phyloP scores from a whole-genome alignment of 2,113 vertebrate species.

The Sus scrofa region T2T-Sscrofa CM000825.6:23361001-23361500 shows the following conservation, averaged over 20 bases:
- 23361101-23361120: no score
- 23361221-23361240: neutral
- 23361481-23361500: neutral
- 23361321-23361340: neutral
- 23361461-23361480: neutral
- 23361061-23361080: no score
- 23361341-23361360: neutral
- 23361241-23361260: neutral
- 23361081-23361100: no score
- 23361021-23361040: no score
- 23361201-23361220: neutral
- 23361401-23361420: neutral
- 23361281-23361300: neutral
- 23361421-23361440: neutral
- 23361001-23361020: no score
- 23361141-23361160: no score
- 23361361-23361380: neutral
- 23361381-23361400: neutral
- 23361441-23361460: neutral
- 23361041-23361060: no score
- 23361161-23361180: no score
- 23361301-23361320: neutral
- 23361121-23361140: no score
- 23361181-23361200: no score
- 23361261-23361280: neutral